Conservation (phyloP, 2,113 vertebrate species). For the Poeciliopsis prolifica region DNA sequence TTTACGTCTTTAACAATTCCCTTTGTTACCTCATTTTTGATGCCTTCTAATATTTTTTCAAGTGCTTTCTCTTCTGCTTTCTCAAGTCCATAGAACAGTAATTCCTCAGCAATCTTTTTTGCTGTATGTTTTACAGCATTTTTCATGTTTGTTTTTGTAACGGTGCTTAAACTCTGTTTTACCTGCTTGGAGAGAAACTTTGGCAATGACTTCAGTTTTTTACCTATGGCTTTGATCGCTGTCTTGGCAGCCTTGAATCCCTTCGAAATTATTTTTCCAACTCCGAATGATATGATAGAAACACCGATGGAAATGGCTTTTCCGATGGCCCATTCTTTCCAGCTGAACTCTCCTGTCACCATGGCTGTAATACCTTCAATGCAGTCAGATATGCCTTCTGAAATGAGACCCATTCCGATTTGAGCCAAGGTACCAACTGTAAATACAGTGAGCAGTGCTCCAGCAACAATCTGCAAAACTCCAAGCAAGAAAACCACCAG, state of each 20-base stretch:
- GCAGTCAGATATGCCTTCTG: slow-evolving; percentile 35
- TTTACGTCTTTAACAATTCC: background rate
- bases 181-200: slow-evolving; percentile 21
- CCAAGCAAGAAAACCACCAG: slow-evolving; percentile 15
- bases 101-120: slow-evolving; percentile 6
- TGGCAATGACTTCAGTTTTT: slow-evolving; percentile 30
- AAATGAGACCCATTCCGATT: slow-evolving; percentile 30
- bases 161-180: slow-evolving; percentile 2
- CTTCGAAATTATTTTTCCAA: slow-evolving; percentile 41
- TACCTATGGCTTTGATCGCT: background rate
- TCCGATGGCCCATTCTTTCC: slow-evolving; percentile 30
- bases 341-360: slow-evolving; percentile 43
- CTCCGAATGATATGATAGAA: slow-evolving; percentile 18
- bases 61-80: slow-evolving; percentile 27
- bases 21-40: background rate
- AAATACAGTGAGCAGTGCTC: slow-evolving; percentile 14
- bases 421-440: slow-evolving; percentile 26
- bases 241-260: slow-evolving; percentile 9
- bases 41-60: background rate
- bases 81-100: background rate
- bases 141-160: slow-evolving; percentile 18
- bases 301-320: slow-evolving; percentile 33
- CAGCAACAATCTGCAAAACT: slow-evolving; percentile 37
- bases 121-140: slow-evolving; percentile 2
- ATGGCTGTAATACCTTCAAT: slow-evolving; percentile 17